Conservation (phyloP, 2,113 vertebrate genomes). For the Columba livia region DNA sequence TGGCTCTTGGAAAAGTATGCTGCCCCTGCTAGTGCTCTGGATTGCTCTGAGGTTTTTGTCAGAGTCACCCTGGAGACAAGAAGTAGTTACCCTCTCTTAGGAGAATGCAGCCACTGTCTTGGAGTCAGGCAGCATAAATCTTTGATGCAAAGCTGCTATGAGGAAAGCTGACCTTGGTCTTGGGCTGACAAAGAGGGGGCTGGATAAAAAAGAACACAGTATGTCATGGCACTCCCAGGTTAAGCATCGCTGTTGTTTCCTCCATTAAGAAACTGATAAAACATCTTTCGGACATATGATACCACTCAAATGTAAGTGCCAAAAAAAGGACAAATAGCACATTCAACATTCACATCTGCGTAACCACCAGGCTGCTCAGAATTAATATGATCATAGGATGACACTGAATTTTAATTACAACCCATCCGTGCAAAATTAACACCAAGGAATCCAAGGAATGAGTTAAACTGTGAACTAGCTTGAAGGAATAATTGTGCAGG, state of each 20-base stretch:
- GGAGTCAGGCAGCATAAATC: fast-evolving
- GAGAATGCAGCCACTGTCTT: not conserved
- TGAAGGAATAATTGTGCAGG: not conserved
- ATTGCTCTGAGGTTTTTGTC: fast-evolving
- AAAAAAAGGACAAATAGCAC: not conserved
- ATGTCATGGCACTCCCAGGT: not conserved
- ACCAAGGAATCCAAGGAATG: not conserved
- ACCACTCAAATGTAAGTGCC: not conserved
- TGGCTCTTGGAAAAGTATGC: not conserved
- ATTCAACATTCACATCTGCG: fast-evolving
- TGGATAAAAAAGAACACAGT: not conserved
- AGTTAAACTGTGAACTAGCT: not conserved
- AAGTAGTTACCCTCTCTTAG: not conserved
- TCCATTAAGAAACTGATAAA: not conserved
- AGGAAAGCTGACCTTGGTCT: not conserved
- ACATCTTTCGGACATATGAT: fast-evolving
- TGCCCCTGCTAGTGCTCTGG: not conserved
- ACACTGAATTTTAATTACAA: not conserved
- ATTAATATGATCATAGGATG: not conserved
- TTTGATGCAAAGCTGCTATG: not conserved
- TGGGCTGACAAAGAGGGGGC: not conserved
- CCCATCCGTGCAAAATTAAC: not conserved
- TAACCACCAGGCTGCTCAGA: not conserved
- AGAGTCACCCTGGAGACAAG: not conserved
- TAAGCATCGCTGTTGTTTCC: fast-evolving